Conservation (phyloP, 2,113 vertebrate species). For the Lathamus discolor region DNA sequence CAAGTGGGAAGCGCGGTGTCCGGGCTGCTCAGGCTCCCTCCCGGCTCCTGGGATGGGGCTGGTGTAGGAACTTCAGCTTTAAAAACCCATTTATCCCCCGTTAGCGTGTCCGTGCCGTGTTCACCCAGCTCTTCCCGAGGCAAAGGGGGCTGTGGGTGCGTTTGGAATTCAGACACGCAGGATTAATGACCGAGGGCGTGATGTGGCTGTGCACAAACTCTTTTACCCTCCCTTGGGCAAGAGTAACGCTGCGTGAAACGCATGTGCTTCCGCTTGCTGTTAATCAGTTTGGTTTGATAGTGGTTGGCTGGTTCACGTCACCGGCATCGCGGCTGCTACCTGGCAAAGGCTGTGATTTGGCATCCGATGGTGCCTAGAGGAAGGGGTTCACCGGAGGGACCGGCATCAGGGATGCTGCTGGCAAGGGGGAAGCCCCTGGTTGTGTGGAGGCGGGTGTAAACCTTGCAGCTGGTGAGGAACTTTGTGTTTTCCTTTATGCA, state of each 20-base stretch:
- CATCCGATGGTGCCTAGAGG: background rate
- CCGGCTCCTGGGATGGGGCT: background rate
- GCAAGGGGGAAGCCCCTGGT: background rate
- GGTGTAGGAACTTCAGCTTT: accelerated
- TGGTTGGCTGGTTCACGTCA: accelerated
- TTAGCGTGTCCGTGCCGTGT: accelerated
- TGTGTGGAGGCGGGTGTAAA: background rate
- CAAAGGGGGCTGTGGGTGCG: background rate
- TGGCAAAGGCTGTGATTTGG: background rate
- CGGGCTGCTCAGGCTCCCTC: background rate
- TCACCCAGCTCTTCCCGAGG: accelerated
- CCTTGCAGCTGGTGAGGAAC: background rate
- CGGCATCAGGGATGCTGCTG: background rate
- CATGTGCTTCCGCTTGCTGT: accelerated
- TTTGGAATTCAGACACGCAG: background rate
- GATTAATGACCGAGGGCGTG: background rate
- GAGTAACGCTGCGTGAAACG: background rate
- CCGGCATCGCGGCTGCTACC: background rate
- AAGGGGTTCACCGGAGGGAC: background rate
- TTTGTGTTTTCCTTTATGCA: background rate
- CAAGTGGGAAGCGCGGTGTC: accelerated
- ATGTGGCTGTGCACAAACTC: accelerated
- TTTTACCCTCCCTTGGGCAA: accelerated
- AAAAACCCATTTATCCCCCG: background rate
- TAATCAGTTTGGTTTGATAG: accelerated